phyloP scores from a whole-genome alignment of 2,797 vertebrate genomes.

The Rhinophrynus dorsalis region DNA sequence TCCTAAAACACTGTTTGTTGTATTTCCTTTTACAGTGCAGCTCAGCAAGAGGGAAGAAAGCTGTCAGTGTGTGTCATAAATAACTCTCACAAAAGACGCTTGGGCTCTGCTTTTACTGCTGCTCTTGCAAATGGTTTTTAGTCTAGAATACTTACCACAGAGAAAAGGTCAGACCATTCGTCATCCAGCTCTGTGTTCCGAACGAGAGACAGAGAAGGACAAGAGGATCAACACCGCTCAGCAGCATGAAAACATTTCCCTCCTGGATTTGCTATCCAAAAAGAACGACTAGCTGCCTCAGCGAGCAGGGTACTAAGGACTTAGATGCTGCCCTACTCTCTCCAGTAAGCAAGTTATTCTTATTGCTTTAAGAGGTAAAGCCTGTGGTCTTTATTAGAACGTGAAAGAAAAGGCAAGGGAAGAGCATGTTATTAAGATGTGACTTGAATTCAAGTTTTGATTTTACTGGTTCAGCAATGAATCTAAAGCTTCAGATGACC shows the following conservation, averaged over 20 bases:
- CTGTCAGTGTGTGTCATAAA: slow-evolving; percentile 22
- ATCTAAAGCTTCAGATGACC: too few relatives aligned
- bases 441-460: too few relatives aligned
- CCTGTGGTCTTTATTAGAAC: too few relatives aligned
- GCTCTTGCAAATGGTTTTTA: slow-evolving; percentile 15
- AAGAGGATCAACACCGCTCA: neutral
- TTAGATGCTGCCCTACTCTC: neutral
- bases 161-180: slow-evolving; percentile 26
- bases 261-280: neutral
- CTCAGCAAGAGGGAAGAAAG: slow-evolving; percentile 15
- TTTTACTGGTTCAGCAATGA: too few relatives aligned
- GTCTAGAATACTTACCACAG: slow-evolving; percentile 3
- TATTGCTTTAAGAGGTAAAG: too few relatives aligned
- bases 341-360: too few relatives aligned
- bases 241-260: neutral
- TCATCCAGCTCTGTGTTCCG: slow-evolving; percentile 3
- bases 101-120: neutral
- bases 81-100: slow-evolving; percentile 32
- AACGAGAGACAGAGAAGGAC: neutral
- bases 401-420: too few relatives aligned
- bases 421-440: too few relatives aligned
- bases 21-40: slow-evolving; percentile 26
- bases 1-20: neutral
- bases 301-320: slow-evolving; percentile 9
- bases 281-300: neutral